Base-by-base conservation (phyloP, 2,888 invertebrate species). In the Phrixothrix hirtus region DNA sequence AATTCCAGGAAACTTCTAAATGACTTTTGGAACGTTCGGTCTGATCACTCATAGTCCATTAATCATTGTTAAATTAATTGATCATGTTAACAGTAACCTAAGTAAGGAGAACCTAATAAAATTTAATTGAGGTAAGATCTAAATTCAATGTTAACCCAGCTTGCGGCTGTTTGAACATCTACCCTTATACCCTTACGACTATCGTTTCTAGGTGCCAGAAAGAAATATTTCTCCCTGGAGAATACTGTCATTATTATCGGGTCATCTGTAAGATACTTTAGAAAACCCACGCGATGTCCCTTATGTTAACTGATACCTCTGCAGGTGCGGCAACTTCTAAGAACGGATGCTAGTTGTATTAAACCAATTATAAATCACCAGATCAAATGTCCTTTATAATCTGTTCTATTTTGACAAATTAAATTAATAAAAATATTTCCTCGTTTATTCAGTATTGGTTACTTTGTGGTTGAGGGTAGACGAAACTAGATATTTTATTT, bases 1-100 rank as follows among this genome's bases (percentile, higher is more conserved):
- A 53, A 61, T 58, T 42, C 44, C 56, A 44, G 55, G 53, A 27
- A 60, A 57, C 54, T 58, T 46, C 21, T 5, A 7, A 21, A 21
- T 21, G 7, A 21, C 21, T n/a, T n/a, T n/a, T n/a, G n/a, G n/a
- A n/a, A n/a, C n/a, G n/a, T n/a, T n/a, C n/a, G n/a, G n/a, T n/a
- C n/a, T n/a, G n/a, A n/a, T n/a, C n/a, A n/a, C n/a, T n/a, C n/a
- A n/a, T n/a, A n/a, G n/a, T n/a, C n/a, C n/a, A n/a, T n/a, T n/a
- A n/a, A n/a, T n/a, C n/a, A n/a, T n/a, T n/a, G n/a, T n/a, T n/a
- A n/a, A n/a, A n/a, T n/a, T n/a, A n/a, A n/a, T n/a, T n/a, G n/a
- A n/a, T n/a, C n/a, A n/a, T n/a, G n/a, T n/a, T n/a, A n/a, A n/a
- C n/a, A n/a, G n/a, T n/a, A n/a, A n/a, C n/a, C n/a, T n/a, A n/a